Percentiles rank a stretch among this genome's conserved stretches.
Conservation (phyloP, 2,888 invertebrate species). For the Hyles lineata region DNA sequence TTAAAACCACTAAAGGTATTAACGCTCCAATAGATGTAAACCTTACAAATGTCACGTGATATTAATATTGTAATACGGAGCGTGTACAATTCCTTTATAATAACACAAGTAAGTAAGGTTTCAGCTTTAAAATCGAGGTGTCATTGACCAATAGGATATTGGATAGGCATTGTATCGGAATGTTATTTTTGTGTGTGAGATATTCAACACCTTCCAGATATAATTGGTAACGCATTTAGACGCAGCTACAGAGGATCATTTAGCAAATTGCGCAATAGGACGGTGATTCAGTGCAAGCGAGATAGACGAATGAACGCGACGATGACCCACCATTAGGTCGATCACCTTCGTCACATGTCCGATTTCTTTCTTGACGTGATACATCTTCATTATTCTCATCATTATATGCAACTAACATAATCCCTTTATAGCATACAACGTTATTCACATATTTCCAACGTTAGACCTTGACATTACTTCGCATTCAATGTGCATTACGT, state of each 20-base stretch:
- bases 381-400: background rate
- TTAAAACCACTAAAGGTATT: background rate
- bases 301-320: constrained; percentile 53
- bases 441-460: constrained; percentile 2
- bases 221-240: constrained; percentile 20
- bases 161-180: background rate
- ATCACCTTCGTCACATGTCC: constrained; percentile 61
- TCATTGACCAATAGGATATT: background rate
- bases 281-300: constrained; percentile 57
- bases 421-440: background rate
- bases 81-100: constrained; percentile 4
- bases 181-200: background rate
- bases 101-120: constrained; percentile 5
- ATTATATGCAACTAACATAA: background rate
- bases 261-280: constrained; percentile 56
- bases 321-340: constrained; percentile 75
- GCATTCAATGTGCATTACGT: background rate
- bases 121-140: constrained; percentile 4
- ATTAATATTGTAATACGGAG: constrained; percentile 12
- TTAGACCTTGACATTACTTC: constrained; percentile 12
- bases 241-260: constrained; percentile 39
- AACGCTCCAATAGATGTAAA: background rate
- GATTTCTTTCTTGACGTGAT: constrained; percentile 29
- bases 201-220: constrained; percentile 4
- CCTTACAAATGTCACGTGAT: constrained; percentile 18